Evolutionary conservation across 1,140 invertebrate species (phyloP), one percentile per base, ranked within the genome.

Genomic region (Lepidurus arcticus): DNA sequence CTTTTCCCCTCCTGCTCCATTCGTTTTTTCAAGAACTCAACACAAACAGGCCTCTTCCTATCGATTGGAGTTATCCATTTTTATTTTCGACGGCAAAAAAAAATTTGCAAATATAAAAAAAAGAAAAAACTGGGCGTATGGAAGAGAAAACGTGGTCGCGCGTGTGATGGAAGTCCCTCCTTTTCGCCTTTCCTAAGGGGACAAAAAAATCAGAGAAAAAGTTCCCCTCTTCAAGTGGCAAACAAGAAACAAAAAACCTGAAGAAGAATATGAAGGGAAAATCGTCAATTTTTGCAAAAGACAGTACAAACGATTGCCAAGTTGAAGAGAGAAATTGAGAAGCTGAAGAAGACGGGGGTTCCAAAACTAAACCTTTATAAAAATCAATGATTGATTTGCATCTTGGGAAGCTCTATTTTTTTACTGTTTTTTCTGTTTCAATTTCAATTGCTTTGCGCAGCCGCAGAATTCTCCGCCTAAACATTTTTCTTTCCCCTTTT

Each of bases 261-360:
- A 65, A 65, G 53, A 65, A 65, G 47, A 65, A 34, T 34, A 34
- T 6, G 47, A 65, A 65, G 53, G 53, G 7, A 65, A 65, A 65
- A 65, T 11, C 13, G 6, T n/a, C 21, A n/a, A n/a, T 65, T 65
- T 65, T 65, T 65, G 16, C 16, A 13, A 65, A 65, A 65, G 53
- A 65, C 53, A 65, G 53, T 65, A 65, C 53, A 65, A 65, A 65
- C 34, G 53, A 65, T 65, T 65, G 53, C 53, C 53, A 65, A 65
- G 53, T 65, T 65, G 53, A 65, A 65, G 53, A 21, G 21, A 47
- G 45, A 47, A 47, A 11, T 47, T 3, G 45, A 47, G 21, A 21
- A 65, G 16, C 53, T 65, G 53, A 65, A 65, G 16, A 65, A 65
- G 53, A 65, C 53, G 53, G 53, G 53, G 53, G 16, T 65, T 65